Conservation (phyloP, 2,113 vertebrate species). For the Camelus bactrianus region DNA sequence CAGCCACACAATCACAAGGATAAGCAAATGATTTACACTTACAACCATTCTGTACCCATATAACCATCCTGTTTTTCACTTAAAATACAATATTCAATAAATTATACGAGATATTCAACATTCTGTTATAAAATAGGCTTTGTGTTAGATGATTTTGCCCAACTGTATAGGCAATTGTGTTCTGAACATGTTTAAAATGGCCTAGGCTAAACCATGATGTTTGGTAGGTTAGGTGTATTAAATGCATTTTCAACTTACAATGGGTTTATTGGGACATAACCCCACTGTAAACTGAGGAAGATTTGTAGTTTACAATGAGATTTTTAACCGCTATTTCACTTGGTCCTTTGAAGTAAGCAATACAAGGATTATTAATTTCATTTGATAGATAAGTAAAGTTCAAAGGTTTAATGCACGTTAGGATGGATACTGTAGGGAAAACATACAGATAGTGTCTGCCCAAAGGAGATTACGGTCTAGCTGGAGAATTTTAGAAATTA, state of each 20-base stretch:
- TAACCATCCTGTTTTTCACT: neutral
- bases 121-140: neutral
- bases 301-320: constrained; percentile 4
- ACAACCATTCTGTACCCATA: neutral
- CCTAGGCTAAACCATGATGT: neutral
- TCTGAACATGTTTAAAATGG: neutral
- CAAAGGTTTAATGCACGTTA: constrained; percentile 34
- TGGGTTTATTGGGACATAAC: neutral
- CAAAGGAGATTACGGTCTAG: constrained; percentile 17
- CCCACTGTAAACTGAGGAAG: neutral
- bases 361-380: constrained; percentile 22
- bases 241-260: neutral
- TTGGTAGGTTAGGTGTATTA: neutral
- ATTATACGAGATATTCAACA: neutral
- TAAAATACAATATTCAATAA: neutral
- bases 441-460: neutral
- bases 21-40: neutral
- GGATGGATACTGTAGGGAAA: neutral
- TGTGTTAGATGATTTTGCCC: neutral
- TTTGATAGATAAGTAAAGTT: constrained; percentile 47
- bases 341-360: constrained; percentile 27
- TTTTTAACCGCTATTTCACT: constrained; percentile 28
- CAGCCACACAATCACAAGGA: neutral
- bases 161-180: neutral
- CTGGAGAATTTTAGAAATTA: constrained; percentile 11